Percentiles rank a stretch among this genome's conserved stretches.
phyloP scores from a whole-genome alignment of 2,113 vertebrate genomes.

The Tragelaphus buxtoni region DNA sequence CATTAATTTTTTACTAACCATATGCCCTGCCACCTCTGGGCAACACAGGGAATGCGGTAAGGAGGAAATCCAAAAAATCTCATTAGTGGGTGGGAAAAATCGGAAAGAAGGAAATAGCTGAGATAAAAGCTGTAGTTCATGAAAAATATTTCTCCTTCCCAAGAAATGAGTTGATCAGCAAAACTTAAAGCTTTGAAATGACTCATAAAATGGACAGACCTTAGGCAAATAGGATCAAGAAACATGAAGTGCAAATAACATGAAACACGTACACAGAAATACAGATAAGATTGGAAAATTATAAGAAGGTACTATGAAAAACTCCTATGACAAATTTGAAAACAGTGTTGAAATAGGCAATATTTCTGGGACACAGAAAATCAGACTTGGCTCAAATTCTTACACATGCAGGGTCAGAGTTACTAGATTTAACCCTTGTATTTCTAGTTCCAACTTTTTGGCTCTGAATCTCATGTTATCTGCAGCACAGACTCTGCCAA shows the following conservation, averaged over 20 bases:
- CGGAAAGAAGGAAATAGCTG: background rate
- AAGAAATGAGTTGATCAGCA: background rate
- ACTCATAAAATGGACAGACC: background rate
- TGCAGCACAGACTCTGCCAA: fast-evolving
- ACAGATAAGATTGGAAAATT: background rate
- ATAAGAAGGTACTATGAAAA: background rate
- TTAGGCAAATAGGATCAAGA: background rate
- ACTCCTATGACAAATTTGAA: background rate
- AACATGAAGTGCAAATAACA: background rate
- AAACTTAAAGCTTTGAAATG: background rate
- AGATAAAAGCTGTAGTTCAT: background rate
- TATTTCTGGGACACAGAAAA: background rate
- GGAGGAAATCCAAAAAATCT: background rate
- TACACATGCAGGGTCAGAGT: background rate
- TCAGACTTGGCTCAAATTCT: background rate
- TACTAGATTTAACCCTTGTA: fast-evolving
- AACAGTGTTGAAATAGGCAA: background rate
- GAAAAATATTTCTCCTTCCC: background rate
- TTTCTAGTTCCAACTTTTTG: fast-evolving
- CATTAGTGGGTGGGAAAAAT: background rate
- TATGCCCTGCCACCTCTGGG: background rate
- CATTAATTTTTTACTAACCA: background rate
- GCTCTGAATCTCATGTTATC: no score
- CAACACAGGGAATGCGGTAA: background rate
- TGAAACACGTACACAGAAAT: background rate